Evolutionary conservation across 2,797 vertebrate genomes (phyloP).

Genomic region (Dromococcyx pavoninus): DNA sequence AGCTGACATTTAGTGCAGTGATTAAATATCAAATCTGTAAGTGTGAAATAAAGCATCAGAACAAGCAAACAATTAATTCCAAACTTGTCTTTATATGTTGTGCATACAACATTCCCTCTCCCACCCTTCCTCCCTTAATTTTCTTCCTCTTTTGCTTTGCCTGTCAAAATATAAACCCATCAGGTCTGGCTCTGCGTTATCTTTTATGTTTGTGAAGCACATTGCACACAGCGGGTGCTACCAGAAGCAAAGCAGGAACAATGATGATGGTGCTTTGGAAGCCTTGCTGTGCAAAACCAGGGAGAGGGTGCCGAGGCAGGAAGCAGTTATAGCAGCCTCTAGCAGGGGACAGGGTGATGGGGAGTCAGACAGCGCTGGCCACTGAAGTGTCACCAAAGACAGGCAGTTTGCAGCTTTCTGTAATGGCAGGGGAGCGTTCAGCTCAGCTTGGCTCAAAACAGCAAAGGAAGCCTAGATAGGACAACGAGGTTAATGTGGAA

Average conservation of each 20-base stretch:
- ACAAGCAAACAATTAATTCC: not conserved
- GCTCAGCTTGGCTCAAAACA: not conserved
- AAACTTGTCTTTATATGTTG: not conserved
- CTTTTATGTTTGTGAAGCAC: not conserved
- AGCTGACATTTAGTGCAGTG: not conserved
- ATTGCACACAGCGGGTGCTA: accelerated
- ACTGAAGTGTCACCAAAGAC: not conserved
- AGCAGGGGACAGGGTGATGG: not conserved
- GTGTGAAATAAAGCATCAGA: not conserved
- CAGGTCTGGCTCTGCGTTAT: not conserved
- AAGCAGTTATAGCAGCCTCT: not conserved
- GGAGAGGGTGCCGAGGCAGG: not conserved
- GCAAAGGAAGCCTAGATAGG: not conserved
- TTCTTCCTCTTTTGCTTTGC: not conserved
- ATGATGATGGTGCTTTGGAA: not conserved
- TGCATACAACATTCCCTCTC: not conserved
- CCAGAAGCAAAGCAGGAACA: accelerated
- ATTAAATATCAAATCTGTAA: not conserved
- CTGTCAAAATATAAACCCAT: not conserved
- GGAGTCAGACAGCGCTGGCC: not conserved
- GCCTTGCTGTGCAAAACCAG: not conserved
- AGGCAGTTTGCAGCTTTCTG: not conserved
- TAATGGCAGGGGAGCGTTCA: not conserved
- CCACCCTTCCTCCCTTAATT: not conserved
- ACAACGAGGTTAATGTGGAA: not conserved